Conservation (phyloP, 2,113 vertebrate genomes). For the Pachypanchax playfairii region DNA sequence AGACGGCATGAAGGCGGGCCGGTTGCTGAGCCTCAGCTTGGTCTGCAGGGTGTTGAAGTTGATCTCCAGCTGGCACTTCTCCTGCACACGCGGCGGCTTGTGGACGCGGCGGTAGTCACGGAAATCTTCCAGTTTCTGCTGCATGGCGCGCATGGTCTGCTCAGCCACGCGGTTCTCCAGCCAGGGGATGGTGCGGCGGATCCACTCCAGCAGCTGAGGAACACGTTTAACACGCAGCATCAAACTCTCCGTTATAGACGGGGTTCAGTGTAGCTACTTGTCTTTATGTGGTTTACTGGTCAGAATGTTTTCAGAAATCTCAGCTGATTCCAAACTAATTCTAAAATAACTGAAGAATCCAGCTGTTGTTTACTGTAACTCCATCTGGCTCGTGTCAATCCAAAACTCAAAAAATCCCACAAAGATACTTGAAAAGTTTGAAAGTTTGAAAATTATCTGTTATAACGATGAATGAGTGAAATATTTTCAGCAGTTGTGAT, state of each 20-base stretch:
- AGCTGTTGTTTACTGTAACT: no score
- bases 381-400: no score
- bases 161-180: constrained; percentile 90
- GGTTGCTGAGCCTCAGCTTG: constrained; percentile 91
- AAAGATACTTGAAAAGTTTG: no score
- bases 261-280: no score
- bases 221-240: no score
- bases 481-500: no score
- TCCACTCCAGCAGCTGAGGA: constrained; percentile 93
- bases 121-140: constrained; percentile 92
- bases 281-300: no score
- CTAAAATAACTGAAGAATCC: neutral
- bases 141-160: constrained; percentile 90
- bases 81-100: constrained; percentile 91
- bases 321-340: neutral
- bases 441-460: no score
- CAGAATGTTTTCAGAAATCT: rapidly evolving
- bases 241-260: no score
- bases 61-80: constrained; percentile 95
- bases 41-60: constrained; percentile 96
- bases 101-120: constrained; percentile 90
- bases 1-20: constrained; percentile 93
- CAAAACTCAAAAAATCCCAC: neutral
- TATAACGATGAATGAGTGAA: no score
- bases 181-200: constrained; percentile 96